Base-by-base conservation (phyloP, 2,113 vertebrate species). In the Cariama cristata region DNA sequence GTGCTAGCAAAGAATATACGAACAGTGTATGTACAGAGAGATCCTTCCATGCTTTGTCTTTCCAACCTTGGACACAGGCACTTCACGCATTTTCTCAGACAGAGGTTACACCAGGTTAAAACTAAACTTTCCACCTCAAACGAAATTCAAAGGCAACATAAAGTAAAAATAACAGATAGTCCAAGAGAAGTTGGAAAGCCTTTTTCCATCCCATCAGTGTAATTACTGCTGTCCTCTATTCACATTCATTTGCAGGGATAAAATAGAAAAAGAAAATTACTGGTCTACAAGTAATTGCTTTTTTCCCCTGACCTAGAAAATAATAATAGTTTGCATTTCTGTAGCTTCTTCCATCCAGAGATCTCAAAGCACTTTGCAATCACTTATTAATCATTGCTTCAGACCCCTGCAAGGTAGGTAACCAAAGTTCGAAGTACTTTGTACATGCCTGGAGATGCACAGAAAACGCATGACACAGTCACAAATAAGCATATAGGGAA, bases 231-330 rank as follows among this genome's bases (percentile, higher is more conserved):
- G 23, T 69, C 52, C 35, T n/a, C 93, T 76, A 42, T 30, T 56
- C 75, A 28, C 42, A 18, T 21, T 56, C 17, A 83, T 62, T 88
- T 56, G 16, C 27, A 86, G 49, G 35, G 75, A 86, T 42, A 49
- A 95, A 93, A 82, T 1, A 87, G 53, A n/a, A 86, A 56, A 28
- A 52, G 52, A 44, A 79, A 90, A 75, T 63, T 20, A 14, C 13
- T 7, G 44, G 27, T 52, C 20, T 81, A 3, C 62, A 67, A 86
- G 45, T 76, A 90, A 87, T 53, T 90, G 63, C 68, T 73, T 84
- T 93, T 63, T 76, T 80, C 64, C 68, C 38, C 73, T 80, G 69
- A 85, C 58, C 73, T 77, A 87, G 79, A 73, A 96, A 88, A 90
- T 16, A 49, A 66, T 52, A 83, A 72, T 47, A 56, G 68, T 80